Conservation (phyloP, 23 tunicate species). For the Diplosoma virens region DNA sequence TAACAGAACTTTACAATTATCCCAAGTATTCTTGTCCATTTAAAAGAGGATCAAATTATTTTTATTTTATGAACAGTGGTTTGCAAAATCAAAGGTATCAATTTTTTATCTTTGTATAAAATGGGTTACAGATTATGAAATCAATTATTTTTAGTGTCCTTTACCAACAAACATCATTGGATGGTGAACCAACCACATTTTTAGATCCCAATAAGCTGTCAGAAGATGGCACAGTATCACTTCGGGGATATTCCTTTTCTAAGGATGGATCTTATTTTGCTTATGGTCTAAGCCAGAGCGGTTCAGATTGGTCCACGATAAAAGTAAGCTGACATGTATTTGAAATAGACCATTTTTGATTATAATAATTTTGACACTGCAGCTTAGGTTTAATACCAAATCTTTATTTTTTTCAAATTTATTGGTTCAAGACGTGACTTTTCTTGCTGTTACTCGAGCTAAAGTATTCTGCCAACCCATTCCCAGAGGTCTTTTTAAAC, state of each 20-base stretch:
- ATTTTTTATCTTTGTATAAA: not conserved
- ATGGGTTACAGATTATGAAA: not conserved
- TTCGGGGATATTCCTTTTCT: constrained; percentile 63
- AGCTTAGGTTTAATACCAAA: no score
- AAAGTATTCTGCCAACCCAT: no score
- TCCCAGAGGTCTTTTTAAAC: no score
- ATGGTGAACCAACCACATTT: constrained; percentile 58
- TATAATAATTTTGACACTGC: no score
- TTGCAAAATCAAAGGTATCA: constrained; percentile 94
- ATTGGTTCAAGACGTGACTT: no score
- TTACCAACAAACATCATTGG: constrained; percentile 58
- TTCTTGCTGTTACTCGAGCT: no score
- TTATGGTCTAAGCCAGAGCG: constrained; percentile 86
- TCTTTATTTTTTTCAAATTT: no score
- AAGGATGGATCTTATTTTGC: constrained; percentile 78
- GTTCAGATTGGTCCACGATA: constrained; percentile 96
- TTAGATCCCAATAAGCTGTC: constrained; percentile 91
- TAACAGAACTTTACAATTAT: constrained; percentile 79
- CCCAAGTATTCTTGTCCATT: constrained; percentile 86
- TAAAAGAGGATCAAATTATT: constrained; percentile 70
- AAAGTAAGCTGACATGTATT: no score
- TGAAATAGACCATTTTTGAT: no score
- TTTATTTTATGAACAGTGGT: constrained; percentile 86
- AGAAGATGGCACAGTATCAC: constrained; percentile 88
- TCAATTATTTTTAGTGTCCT: constrained; percentile 46